phyloP scores from a whole-genome alignment of 2,888 invertebrate genomes.

The Cheilosia vernalis region DNA sequence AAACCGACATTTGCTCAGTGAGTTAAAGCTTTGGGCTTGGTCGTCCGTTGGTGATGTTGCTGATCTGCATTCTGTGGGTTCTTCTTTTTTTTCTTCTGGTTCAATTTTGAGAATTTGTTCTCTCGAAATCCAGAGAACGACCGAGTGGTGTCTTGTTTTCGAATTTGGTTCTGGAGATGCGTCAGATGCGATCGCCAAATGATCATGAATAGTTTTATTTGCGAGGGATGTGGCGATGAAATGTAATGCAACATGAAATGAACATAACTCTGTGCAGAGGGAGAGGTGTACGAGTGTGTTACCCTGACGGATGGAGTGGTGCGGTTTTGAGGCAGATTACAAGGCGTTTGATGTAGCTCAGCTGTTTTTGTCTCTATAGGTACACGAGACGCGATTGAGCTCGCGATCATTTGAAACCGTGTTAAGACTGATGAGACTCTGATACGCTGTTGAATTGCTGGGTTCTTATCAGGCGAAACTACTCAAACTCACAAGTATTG shows the following conservation, averaged over 20 bases:
- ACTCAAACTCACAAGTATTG: too few relatives aligned
- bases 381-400: too few relatives aligned
- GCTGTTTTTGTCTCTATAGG: too few relatives aligned
- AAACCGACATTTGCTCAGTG: constrained; percentile 70
- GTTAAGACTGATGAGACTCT: too few relatives aligned
- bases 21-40: constrained; percentile 62
- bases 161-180: constrained; percentile 56
- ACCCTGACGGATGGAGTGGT: too few relatives aligned
- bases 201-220: constrained; percentile 28
- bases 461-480: too few relatives aligned
- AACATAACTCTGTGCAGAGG: constrained; percentile 43
- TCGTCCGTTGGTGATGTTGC: not conserved
- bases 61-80: constrained; percentile 60
- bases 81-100: not conserved
- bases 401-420: too few relatives aligned
- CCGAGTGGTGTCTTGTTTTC: constrained; percentile 9
- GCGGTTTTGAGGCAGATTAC: too few relatives aligned
- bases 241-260: constrained; percentile 55
- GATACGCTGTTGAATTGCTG: too few relatives aligned
- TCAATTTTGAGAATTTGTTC: constrained; percentile 25
- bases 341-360: too few relatives aligned
- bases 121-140: constrained; percentile 12
- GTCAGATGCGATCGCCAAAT: constrained; percentile 57
- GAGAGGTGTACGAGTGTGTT: too few relatives aligned
- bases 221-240: constrained; percentile 2